Conservation (phyloP, 2,888 invertebrate genomes). For the Tachina lurida region DNA sequence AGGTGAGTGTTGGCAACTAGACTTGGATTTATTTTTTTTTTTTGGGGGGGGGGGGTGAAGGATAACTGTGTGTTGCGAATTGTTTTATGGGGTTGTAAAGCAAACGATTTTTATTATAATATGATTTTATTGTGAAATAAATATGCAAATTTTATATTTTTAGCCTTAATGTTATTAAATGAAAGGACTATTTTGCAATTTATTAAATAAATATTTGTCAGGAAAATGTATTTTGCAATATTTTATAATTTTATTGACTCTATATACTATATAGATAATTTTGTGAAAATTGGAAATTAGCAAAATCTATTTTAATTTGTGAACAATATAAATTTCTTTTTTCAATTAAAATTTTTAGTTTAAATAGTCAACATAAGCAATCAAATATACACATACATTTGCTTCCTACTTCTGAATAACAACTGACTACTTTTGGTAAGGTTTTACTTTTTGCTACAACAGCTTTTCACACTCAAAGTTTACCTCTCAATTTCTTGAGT, state of each 20-base stretch:
- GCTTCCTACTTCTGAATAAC: too few relatives aligned
- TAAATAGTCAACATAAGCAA: too few relatives aligned
- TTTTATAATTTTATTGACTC: neutral
- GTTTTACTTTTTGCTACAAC: too few relatives aligned
- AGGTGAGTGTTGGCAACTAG: neutral
- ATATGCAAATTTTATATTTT: constrained; percentile 41
- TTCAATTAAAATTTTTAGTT: too few relatives aligned
- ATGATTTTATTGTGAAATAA: constrained; percentile 30
- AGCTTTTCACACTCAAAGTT: too few relatives aligned
- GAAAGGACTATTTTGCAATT: constrained; percentile 40
- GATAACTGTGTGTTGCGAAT: neutral
- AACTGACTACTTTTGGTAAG: too few relatives aligned
- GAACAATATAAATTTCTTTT: too few relatives aligned
- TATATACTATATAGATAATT: neutral
- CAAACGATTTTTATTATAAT: constrained; percentile 23
- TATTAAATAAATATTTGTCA: constrained; percentile 48
- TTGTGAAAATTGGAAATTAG: neutral
- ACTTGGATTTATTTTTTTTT: too few relatives aligned
- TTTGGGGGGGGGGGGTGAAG: neutral
- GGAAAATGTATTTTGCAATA: constrained; percentile 7
- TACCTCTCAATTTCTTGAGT: too few relatives aligned
- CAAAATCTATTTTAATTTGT: neutral
- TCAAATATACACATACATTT: too few relatives aligned
- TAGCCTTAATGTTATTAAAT: constrained; percentile 8
- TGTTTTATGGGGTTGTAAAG: constrained; percentile 35